These are phyloP conservation scores for Phenganax marumi DNA, from an alignment of 92 coral and sea anemone species.

Conservation along the genomic window DNA sequence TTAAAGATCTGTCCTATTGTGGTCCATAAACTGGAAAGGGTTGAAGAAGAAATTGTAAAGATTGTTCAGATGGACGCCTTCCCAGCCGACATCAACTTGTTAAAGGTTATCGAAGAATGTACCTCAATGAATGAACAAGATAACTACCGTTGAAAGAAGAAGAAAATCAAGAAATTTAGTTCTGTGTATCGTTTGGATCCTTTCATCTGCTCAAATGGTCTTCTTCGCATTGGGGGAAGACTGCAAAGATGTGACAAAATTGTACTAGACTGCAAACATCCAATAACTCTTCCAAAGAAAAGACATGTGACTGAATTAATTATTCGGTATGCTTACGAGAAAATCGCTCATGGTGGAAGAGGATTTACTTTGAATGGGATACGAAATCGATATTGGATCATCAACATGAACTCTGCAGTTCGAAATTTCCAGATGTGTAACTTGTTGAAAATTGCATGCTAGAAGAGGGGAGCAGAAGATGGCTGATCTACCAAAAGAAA, in stretches of 20 bases:
- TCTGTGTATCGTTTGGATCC: no score
- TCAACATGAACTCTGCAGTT: conserved; percentile 48
- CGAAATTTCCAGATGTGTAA: conserved; percentile 61
- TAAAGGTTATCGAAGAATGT: no score
- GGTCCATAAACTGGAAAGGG: no score
- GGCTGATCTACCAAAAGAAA: conserved; percentile 63
- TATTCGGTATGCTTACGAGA: conserved; percentile 41
- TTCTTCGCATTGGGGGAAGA: conserved; percentile 67
- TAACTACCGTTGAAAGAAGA: no score
- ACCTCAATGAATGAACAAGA: no score
- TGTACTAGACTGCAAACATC: conserved; percentile 50
- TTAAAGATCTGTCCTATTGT: no score
- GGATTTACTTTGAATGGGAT: conserved; percentile 52
- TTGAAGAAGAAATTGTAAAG: no score
- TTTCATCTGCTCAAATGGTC: conserved; percentile 20
- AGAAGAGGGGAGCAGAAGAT: conserved; percentile 59
- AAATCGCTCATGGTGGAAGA: conserved; percentile 58
- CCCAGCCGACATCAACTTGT: no score
- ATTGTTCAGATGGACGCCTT: no score
- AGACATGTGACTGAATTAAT: conserved; percentile 45
- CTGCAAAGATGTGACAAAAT: conserved; percentile 54
- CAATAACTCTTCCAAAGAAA: conserved; percentile 55
- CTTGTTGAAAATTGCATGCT: conserved; percentile 57
- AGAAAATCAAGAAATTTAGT: no score
- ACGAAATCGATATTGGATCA: conserved; percentile 65